Conservation (phyloP, 1,140 invertebrate genomes). For the Charaxes varanes region DNA sequence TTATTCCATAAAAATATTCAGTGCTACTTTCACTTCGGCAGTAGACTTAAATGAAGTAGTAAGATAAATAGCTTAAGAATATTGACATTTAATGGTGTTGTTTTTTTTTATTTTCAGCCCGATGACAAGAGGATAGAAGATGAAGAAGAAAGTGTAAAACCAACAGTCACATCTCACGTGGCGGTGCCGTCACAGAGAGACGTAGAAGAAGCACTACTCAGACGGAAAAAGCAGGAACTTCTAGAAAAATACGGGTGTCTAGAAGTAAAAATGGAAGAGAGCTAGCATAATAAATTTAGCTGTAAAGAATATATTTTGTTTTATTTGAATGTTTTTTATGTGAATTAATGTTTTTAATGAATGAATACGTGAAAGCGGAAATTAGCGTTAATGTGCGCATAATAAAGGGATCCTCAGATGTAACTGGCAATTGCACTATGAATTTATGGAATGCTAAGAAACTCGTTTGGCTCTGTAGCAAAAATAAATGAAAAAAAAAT, state of each 20-base stretch:
- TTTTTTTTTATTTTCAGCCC: slow-evolving; percentile 32
- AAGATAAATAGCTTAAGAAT: too few relatives aligned
- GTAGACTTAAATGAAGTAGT: too few relatives aligned
- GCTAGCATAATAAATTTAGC: slow-evolving; percentile 30
- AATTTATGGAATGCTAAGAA: too few relatives aligned
- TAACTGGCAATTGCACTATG: too few relatives aligned
- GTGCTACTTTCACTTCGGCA: not conserved
- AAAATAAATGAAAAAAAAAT: too few relatives aligned
- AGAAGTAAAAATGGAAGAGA: slow-evolving; percentile 60
- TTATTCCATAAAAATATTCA: not conserved
- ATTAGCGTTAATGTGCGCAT: too few relatives aligned
- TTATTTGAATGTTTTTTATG: slow-evolving; percentile 1
- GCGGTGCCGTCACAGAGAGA: slow-evolving; percentile 91
- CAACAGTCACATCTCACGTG: slow-evolving; percentile 86
- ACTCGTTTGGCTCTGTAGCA: too few relatives aligned
- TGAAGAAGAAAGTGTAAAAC: slow-evolving; percentile 32
- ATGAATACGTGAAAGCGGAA: too few relatives aligned
- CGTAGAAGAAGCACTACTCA: slow-evolving; percentile 91
- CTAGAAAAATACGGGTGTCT: slow-evolving; percentile 82
- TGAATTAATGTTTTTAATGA: too few relatives aligned
- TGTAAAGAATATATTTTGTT: slow-evolving; percentile 19
- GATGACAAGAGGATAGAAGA: slow-evolving; percentile 62
- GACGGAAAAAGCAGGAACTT: slow-evolving; percentile 92
- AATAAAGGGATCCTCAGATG: too few relatives aligned
- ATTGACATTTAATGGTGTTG: not conserved